These are phyloP conservation scores for Meteorus colon DNA, from an alignment of 2,888 invertebrate genomes.

Conservation along the genomic window DNA sequence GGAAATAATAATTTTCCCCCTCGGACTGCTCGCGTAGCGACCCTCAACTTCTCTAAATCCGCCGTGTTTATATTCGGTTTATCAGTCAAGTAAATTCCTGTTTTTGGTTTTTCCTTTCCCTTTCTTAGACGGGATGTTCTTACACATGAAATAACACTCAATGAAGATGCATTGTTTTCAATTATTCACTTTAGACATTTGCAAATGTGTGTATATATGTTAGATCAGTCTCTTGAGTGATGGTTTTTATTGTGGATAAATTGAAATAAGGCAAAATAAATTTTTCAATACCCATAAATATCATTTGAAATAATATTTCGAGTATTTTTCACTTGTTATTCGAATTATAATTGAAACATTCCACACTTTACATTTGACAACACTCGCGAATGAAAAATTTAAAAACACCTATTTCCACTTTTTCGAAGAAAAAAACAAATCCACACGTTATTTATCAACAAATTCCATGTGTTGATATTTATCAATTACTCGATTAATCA, in stretches of 20 bases:
- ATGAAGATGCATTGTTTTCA: background rate
- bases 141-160: background rate
- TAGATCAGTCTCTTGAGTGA: background rate
- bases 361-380: slow-evolving; percentile 1
- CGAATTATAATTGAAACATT: too few relatives aligned
- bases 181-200: background rate
- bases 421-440: background rate
- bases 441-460: background rate
- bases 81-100: too few relatives aligned
- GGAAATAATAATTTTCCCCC: slow-evolving; percentile 11
- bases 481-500: background rate
- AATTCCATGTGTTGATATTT: background rate
- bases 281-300: too few relatives aligned
- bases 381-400: slow-evolving; percentile 24
- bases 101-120: too few relatives aligned
- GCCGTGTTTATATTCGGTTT: background rate
- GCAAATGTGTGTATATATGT: slow-evolving; percentile 49
- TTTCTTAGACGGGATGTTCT: background rate
- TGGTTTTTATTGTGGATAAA: slow-evolving; percentile 25
- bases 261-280: too few relatives aligned
- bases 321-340: too few relatives aligned
- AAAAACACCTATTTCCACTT: slow-evolving; percentile 6
- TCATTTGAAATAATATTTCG: too few relatives aligned
- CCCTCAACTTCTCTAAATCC: slow-evolving; percentile 4
- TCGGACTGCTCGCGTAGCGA: background rate